A percentile compares a stretch with the other conserved stretches of the same genome.
Conservation (phyloP, 2,797 vertebrate species). For the Tenualosa ilisha region DNA sequence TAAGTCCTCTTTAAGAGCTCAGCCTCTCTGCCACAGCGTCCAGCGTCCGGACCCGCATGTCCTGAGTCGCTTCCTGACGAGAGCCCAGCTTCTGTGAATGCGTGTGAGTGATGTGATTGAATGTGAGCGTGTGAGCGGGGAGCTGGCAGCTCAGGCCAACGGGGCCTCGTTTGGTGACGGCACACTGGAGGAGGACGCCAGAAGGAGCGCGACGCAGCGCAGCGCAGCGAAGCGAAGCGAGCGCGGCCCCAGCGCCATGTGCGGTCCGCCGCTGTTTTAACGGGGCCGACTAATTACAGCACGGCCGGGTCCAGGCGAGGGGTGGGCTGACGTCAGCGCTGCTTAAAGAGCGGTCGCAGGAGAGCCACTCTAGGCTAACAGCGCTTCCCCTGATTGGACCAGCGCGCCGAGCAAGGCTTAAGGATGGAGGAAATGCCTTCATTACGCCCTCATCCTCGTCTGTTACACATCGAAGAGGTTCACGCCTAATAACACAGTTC, state of each 20-base stretch:
- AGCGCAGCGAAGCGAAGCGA: not conserved
- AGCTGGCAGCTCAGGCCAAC: not conserved
- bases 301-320: not conserved
- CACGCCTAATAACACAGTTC: not conserved
- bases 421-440: not conserved
- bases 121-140: no score
- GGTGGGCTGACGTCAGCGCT: conserved; percentile 4
- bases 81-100: not conserved
- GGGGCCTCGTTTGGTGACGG: not conserved
- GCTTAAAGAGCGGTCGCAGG: not conserved
- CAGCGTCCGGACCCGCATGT: not conserved
- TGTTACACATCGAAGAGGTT: not conserved
- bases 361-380: not conserved
- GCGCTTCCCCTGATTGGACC: not conserved
- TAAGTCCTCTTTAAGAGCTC: not conserved
- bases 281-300: conserved; percentile 1
- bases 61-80: not conserved
- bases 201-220: not conserved
- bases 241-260: not conserved
- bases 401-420: not conserved
- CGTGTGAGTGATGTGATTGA: not conserved
- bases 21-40: not conserved
- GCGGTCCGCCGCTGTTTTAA: not conserved
- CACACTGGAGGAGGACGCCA: not conserved
- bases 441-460: not conserved